phyloP scores from a whole-genome alignment of 2,888 invertebrate genomes.

The Himalopsyche japonica region DNA sequence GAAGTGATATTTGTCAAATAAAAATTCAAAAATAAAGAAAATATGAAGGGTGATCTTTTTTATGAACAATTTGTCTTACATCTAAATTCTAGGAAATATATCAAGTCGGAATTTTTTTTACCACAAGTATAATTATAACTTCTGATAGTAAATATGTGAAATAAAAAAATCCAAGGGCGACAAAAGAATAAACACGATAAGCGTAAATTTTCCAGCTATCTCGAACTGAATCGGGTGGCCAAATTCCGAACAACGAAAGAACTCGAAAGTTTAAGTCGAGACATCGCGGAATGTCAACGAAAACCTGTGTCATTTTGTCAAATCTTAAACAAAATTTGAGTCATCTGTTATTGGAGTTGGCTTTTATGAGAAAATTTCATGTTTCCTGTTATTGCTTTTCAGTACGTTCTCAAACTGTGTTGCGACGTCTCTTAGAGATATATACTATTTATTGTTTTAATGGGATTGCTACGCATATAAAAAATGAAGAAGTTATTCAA shows the following conservation, averaged over 20 bases:
- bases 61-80: too few species aligned
- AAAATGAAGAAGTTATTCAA: too few species aligned
- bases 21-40: too few species aligned
- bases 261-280: slow-evolving; percentile 26
- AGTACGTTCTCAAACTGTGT: neutral
- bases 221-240: slow-evolving; percentile 18
- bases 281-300: neutral
- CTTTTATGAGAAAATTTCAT: neutral
- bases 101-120: slow-evolving; percentile 19
- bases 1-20: too few species aligned
- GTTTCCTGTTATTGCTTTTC: neutral
- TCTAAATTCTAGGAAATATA: too few species aligned
- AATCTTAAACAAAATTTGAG: neutral
- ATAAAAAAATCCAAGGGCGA: slow-evolving; percentile 40
- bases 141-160: slow-evolving; percentile 43
- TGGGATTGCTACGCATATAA: too few species aligned
- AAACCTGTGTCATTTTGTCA: neutral
- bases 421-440: neutral
- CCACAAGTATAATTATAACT: slow-evolving; percentile 43
- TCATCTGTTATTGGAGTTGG: neutral
- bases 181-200: slow-evolving; percentile 10
- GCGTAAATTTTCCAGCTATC: slow-evolving; percentile 6
- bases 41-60: too few species aligned
- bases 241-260: slow-evolving; percentile 21
- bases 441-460: too few species aligned